A percentile compares a stretch with the other conserved stretches of the same genome.
These are phyloP conservation scores for Camponotus pennsylvanicus DNA, from an alignment of 1,140 invertebrate species.

Conservation along the genomic window DNA sequence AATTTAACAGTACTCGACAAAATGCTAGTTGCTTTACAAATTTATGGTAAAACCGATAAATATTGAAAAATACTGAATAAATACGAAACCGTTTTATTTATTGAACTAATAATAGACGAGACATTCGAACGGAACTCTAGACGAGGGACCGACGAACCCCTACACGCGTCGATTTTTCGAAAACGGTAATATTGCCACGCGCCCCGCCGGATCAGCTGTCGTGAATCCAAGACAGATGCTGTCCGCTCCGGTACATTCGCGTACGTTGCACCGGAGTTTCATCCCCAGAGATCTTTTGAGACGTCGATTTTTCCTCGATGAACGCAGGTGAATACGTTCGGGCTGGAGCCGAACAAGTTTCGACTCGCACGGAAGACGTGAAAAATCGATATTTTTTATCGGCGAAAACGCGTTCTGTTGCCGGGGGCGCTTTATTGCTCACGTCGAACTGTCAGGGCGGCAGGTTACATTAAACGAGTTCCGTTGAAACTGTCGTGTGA, in stretches of 20 bases:
- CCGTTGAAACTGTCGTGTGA: conserved; percentile 52
- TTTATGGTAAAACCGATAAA: background rate
- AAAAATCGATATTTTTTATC: conserved; percentile 69
- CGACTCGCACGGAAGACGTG: conserved; percentile 46
- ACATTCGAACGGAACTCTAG: conserved; percentile 62
- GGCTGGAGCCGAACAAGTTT: conserved; percentile 65
- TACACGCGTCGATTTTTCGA: conserved; percentile 70
- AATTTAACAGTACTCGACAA: background rate
- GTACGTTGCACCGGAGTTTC: conserved; percentile 49
- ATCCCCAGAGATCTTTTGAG: conserved; percentile 69
- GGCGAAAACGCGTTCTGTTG: conserved; percentile 57
- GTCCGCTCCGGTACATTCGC: conserved; percentile 55
- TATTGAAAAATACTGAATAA: background rate
- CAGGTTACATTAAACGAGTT: conserved; percentile 61
- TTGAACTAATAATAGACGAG: conserved; percentile 70
- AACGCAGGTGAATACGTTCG: conserved; percentile 81
- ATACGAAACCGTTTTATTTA: conserved; percentile 62
- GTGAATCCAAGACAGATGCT: conserved; percentile 80
- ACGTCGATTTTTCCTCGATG: conserved; percentile 78
- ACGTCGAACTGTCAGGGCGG: conserved; percentile 39
- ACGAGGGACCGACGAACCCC: conserved; percentile 37
- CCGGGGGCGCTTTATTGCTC: conserved; percentile 46
- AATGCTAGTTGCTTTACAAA: background rate
- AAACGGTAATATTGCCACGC: conserved; percentile 79
- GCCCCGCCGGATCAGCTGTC: conserved; percentile 75